These are phyloP conservation scores for Bovichtus diacanthus DNA, from an alignment of 2,797 vertebrate genomes.

Conservation along the genomic window DNA sequence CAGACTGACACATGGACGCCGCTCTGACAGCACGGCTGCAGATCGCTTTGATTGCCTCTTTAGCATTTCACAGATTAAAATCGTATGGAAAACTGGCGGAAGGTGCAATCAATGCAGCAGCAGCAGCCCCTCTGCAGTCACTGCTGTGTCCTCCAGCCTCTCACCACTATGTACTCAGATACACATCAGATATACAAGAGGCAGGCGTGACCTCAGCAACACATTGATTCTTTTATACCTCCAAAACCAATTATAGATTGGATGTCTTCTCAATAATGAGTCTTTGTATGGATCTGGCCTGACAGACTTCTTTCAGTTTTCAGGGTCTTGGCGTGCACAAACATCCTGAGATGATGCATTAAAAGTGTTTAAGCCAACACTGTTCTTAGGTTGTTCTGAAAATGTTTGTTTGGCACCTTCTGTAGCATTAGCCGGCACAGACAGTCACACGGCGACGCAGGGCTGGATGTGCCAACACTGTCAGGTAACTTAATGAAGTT, in stretches of 20 bases:
- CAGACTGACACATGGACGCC: constrained; percentile 37
- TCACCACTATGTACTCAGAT: constrained; percentile 54
- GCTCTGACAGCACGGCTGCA: constrained; percentile 31
- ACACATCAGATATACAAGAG: constrained; percentile 65
- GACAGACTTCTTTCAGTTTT: constrained; percentile 28
- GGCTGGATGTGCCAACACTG: constrained; percentile 37
- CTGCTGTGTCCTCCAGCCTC: constrained; percentile 44
- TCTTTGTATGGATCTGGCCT: constrained; percentile 39
- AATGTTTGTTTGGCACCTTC: background rate
- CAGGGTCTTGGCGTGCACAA: background rate
- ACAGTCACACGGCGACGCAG: constrained; percentile 17
- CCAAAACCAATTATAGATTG: constrained; percentile 54
- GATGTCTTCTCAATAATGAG: constrained; percentile 45
- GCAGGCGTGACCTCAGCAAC: constrained; percentile 62
- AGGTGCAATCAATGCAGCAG: constrained; percentile 62
- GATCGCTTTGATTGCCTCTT: constrained; percentile 76
- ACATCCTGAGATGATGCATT: constrained; percentile 9
- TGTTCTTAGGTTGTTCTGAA: background rate
- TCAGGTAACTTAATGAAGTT: constrained; percentile 81
- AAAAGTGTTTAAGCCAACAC: background rate
- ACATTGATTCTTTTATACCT: constrained; percentile 64
- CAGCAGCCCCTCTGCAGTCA: constrained; percentile 21
- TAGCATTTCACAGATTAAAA: constrained; percentile 80
- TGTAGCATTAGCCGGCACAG: background rate
- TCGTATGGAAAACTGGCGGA: constrained; percentile 62